Percentiles rank a stretch among this genome's conserved stretches.
These are phyloP conservation scores for Noctua comes DNA, from an alignment of 2,888 invertebrate genomes.

Conservation along the genomic window DNA sequence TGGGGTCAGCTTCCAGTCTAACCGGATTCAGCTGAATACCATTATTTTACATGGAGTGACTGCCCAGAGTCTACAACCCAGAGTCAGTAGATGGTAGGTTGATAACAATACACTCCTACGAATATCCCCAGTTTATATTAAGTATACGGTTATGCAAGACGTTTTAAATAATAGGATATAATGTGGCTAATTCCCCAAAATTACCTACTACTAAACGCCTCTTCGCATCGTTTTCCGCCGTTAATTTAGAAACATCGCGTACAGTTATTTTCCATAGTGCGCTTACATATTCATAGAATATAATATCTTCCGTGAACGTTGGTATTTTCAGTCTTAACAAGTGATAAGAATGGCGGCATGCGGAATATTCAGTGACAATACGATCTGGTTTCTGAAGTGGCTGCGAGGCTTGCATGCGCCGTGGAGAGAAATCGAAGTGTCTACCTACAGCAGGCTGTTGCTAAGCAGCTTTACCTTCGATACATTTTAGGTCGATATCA, in stretches of 20 bases:
- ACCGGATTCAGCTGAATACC: too few relatives aligned
- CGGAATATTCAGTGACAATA: constrained; percentile 37
- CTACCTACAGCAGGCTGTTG: constrained; percentile 50
- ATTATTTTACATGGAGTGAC: too few relatives aligned
- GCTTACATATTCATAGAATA: constrained; percentile 43
- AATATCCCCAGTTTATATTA: constrained; percentile 14
- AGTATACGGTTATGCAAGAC: background rate
- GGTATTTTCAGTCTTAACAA: constrained; percentile 39
- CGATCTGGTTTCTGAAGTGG: constrained; percentile 51
- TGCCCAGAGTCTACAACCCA: background rate
- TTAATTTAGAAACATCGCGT: constrained; percentile 37
- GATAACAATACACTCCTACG: background rate
- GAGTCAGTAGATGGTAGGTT: background rate
- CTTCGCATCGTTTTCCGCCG: constrained; percentile 19
- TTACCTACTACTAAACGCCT: constrained; percentile 30
- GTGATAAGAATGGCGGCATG: constrained; percentile 39
- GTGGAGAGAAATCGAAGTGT: constrained; percentile 50
- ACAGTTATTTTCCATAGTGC: constrained; percentile 39
- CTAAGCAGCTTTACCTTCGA: constrained; percentile 45
- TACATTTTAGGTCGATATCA: constrained; percentile 15
- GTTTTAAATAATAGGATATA: constrained; percentile 13
- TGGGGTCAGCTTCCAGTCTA: too few relatives aligned
- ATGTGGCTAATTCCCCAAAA: constrained; percentile 20
- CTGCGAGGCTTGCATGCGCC: constrained; percentile 34
- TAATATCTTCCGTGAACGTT: constrained; percentile 34